Percentiles rank a stretch among this genome's conserved stretches.
These are phyloP conservation scores for Apus apus DNA, from an alignment of 2,113 vertebrate species.

Conservation along the genomic window DNA sequence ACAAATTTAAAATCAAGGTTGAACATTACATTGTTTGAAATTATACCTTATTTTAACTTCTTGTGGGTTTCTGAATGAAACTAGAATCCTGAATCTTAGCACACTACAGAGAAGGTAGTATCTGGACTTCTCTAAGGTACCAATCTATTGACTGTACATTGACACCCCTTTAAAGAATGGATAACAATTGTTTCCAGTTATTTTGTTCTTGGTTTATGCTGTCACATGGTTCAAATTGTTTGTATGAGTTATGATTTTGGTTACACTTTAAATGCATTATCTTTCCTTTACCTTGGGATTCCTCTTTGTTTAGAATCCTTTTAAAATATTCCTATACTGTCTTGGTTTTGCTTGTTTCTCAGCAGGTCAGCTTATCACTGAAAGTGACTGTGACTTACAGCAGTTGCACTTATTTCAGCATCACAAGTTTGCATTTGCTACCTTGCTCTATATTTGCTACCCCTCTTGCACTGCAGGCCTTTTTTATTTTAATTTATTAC, in stretches of 20 bases:
- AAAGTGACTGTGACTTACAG: background rate
- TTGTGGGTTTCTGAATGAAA: background rate
- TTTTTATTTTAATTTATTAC: background rate
- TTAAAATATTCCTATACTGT: background rate
- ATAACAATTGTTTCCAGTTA: background rate
- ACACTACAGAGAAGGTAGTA: background rate
- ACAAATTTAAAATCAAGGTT: background rate
- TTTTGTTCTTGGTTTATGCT: background rate
- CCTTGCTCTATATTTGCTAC: background rate
- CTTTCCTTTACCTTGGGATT: background rate
- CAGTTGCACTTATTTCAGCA: background rate
- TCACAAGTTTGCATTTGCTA: background rate
- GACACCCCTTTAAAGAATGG: background rate
- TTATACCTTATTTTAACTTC: background rate
- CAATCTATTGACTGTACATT: background rate
- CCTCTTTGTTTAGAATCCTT: background rate
- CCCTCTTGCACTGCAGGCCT: background rate
- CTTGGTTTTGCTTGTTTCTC: background rate
- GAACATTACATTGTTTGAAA: background rate
- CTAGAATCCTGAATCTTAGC: background rate
- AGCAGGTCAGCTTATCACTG: background rate
- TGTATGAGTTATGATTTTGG: background rate
- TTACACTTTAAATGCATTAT: background rate
- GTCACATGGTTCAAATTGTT: background rate
- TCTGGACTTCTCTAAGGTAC: background rate